These are phyloP conservation scores for Caracal caracal DNA, from an alignment of 2,113 vertebrate species.

Conservation along the genomic window DNA sequence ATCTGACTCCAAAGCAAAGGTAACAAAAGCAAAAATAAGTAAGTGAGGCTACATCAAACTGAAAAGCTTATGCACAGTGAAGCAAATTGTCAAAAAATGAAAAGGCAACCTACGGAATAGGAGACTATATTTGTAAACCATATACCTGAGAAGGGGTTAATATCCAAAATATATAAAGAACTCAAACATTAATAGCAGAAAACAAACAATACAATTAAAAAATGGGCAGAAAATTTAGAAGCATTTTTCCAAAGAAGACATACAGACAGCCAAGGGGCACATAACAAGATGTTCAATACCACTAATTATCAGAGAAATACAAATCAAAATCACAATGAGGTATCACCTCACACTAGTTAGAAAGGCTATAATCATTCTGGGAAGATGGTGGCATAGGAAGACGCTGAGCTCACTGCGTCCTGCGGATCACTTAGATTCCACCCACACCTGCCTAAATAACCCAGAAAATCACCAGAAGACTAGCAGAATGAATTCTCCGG, in stretches of 20 bases:
- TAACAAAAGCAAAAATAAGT: not conserved
- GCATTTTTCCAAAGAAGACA: not conserved
- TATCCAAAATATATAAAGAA: not conserved
- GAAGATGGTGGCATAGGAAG: too few relatives aligned
- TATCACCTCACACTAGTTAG: not conserved
- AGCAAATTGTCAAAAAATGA: not conserved
- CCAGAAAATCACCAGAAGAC: too few relatives aligned
- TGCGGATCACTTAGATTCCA: too few relatives aligned
- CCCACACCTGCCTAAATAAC: too few relatives aligned
- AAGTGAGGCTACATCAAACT: not conserved
- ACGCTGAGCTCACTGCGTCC: too few relatives aligned
- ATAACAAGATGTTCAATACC: not conserved
- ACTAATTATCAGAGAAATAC: not conserved
- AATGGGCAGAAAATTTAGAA: not conserved
- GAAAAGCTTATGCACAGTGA: not conserved
- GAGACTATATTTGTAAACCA: not conserved
- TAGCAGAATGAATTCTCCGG: too few relatives aligned
- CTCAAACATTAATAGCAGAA: not conserved
- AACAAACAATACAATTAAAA: not conserved
- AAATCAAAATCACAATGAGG: not conserved
- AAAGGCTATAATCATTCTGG: not conserved
- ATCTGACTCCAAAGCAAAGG: not conserved
- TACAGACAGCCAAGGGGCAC: not conserved
- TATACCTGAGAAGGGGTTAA: not conserved
- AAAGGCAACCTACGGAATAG: not conserved